Evolutionary conservation across 2,888 invertebrate species (phyloP), one percentile per base, ranked within the genome.

Genomic region (Nemotelus pantherinus): DNA sequence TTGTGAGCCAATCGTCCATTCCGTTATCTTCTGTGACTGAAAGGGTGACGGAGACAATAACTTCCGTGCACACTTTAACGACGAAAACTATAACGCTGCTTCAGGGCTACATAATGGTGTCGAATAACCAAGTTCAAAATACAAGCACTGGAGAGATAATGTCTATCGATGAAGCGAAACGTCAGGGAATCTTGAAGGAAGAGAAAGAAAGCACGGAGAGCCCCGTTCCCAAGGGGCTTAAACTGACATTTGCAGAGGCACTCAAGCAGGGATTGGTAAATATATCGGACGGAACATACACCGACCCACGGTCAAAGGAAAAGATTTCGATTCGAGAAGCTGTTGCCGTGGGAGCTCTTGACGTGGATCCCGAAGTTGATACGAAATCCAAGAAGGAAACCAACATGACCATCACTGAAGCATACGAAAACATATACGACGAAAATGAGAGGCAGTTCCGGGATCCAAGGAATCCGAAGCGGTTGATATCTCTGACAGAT

Each of bases 51-150:
- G 25, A 25, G 25, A 25, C 25, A 25, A 25, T 25, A 25, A 25
- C 25, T 25, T 92, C 93, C 0, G 92, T 93, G 81, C 94, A 94
- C 82, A 94, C 93, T 1, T 90, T 94, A 3, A 94, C 93, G 2
- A 94, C 94, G 0, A 93, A 92, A 86, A 93, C 93, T 81, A 90
- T 95, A 79, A 93, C 93, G 83, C 86, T 95, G 50, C 86, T 92
- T 80, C 89, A 93, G 43, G 94, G 94, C 50, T 94, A 93, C 82
- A 90, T 91, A 5, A 85, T 94, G 72, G 85, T 93, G 3, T 93
- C 90, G 79, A 90, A 92, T 67, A 90, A 90, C 83, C 91, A 94
- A 86, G 91, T 95, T 2, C 90, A 92, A 84, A 92, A 94, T 85
- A 87, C 90, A 0, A 89, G 89, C 82, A 94, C 94, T 0, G 94